Conservation (phyloP, 2,888 invertebrate genomes). For the Acanthosepion esculentum region DNA sequence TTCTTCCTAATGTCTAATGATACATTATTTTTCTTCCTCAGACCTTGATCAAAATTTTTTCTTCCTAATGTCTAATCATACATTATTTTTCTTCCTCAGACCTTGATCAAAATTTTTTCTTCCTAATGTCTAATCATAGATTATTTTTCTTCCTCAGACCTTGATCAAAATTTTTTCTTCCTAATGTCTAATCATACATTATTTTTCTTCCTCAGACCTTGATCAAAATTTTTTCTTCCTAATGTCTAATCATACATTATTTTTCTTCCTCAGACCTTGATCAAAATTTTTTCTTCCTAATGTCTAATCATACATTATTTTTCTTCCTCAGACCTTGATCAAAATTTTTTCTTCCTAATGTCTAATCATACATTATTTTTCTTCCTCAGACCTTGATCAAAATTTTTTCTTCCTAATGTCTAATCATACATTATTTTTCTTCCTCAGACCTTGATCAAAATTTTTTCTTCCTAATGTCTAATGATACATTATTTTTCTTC, state of each 20-base stretch:
- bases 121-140: not conserved
- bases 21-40: not conserved
- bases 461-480: no score
- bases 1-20: no score
- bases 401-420: not conserved
- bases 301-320: not conserved
- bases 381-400: slow-evolving; percentile 37
- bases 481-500: not conserved
- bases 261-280: slow-evolving; percentile 15
- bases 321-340: slow-evolving; percentile 36
- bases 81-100: not conserved
- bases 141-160: not conserved
- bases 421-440: not conserved
- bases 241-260: not conserved
- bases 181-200: not conserved
- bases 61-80: not conserved
- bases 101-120: not conserved
- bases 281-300: not conserved
- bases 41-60: slow-evolving; percentile 34
- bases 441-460: slow-evolving; percentile 42
- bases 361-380: not conserved
- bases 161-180: slow-evolving; percentile 1
- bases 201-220: slow-evolving; percentile 11
- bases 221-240: not conserved
- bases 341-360: not conserved